Conservation (phyloP, 2,888 invertebrate genomes). For the Crematogaster levior region DNA sequence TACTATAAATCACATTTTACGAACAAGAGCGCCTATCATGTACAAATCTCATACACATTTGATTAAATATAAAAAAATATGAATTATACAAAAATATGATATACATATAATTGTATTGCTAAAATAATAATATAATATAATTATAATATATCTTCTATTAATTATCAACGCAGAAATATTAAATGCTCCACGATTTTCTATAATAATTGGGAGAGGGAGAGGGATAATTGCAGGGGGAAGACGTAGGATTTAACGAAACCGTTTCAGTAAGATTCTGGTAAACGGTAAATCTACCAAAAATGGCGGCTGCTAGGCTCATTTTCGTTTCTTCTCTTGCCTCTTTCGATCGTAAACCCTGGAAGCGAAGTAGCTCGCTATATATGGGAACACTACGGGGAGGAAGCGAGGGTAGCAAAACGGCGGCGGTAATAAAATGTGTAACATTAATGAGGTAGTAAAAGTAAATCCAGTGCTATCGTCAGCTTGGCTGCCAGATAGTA, state of each 20-base stretch:
- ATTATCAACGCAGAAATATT: background rate
- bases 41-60: background rate
- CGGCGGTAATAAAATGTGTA: constrained; percentile 80
- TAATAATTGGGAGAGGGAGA: background rate
- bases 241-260: constrained; percentile 45
- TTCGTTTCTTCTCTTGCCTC: constrained; percentile 60
- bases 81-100: background rate
- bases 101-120: background rate
- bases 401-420: constrained; percentile 60
- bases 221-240: background rate
- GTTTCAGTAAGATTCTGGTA: constrained; percentile 18
- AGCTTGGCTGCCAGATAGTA: constrained; percentile 55
- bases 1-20: background rate
- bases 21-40: background rate
- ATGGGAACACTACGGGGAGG: constrained; percentile 68
- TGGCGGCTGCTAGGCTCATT: constrained; percentile 50
- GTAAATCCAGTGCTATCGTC: constrained; percentile 81
- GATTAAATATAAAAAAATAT: background rate
- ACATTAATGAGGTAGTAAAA: constrained; percentile 83
- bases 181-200: background rate
- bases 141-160: background rate
- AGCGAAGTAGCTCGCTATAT: constrained; percentile 72
- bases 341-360: constrained; percentile 77
- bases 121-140: background rate
- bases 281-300: constrained; percentile 52